A percentile compares a stretch with the other conserved stretches of the same genome.
Evolutionary conservation across 2,888 invertebrate genomes (phyloP).

Genomic region (Nomada flava): DNA sequence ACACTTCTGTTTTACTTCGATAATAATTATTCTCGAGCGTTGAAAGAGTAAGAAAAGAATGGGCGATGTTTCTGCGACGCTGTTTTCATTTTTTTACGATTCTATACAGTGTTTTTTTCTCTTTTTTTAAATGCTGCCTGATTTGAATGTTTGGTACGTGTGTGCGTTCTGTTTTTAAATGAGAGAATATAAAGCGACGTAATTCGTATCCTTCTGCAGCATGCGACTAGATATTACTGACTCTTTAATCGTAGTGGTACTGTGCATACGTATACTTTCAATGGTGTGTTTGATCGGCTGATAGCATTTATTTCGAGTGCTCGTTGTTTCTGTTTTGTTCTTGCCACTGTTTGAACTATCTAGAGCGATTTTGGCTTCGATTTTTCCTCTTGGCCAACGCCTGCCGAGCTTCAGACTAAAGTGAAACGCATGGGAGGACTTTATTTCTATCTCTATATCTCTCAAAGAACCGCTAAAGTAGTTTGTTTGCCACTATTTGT

Average conservation of each 20-base stretch:
- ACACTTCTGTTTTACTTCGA: constrained; percentile 20
- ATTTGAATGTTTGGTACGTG: constrained; percentile 65
- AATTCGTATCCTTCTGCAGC: constrained; percentile 64
- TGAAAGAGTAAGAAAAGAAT: constrained; percentile 7
- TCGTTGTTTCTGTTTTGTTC: constrained; percentile 35
- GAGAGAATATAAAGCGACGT: constrained; percentile 11
- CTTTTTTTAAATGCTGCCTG: constrained; percentile 42
- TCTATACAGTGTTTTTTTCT: constrained; percentile 27
- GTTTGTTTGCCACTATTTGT: constrained; percentile 61
- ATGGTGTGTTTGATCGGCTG: background rate
- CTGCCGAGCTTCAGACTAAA: constrained; percentile 54
- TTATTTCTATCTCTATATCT: background rate
- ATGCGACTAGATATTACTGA: constrained; percentile 60
- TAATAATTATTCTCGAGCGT: constrained; percentile 26
- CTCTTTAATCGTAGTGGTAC: constrained; percentile 15
- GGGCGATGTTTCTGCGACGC: constrained; percentile 23
- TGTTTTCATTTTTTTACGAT: constrained; percentile 32
- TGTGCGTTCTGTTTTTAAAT: constrained; percentile 31
- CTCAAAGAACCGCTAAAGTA: constrained; percentile 55
- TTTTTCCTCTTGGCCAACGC: constrained; percentile 51
- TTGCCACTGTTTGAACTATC: constrained; percentile 47
- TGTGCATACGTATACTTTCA: background rate
- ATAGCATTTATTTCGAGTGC: constrained; percentile 27
- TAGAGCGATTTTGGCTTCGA: constrained; percentile 62
- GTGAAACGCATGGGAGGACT: constrained; percentile 21